Base-by-base conservation (phyloP, 1,140 invertebrate species). In the Uloborus diversus region DNA sequence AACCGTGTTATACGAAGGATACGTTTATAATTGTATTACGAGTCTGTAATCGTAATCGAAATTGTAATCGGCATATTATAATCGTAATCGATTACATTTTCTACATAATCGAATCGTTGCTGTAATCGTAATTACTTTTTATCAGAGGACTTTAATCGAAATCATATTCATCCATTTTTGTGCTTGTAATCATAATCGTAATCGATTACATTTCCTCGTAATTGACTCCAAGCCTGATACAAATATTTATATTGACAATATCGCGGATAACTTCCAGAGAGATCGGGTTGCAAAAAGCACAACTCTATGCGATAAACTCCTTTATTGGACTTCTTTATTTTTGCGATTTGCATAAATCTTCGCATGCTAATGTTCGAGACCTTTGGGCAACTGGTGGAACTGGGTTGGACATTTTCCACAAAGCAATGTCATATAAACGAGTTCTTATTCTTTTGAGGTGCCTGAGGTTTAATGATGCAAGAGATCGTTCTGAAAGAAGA, bases 291-390 rank as follows among this genome's bases (percentile, higher is more conserved):
- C 49, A 3, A 35, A 28, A 57, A 2, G 20, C 2, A 53, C 14
- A 23, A 5, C 20, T 9, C 0, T 11, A 25, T n/a, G 14, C n/a
- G 57, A 75, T 70, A 32, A n/a, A 11, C 17, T n/a, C 5, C 13
- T 30, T 62, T 14, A 4, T 61, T 49, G 37, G 70, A 23, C 30
- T 75, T 4, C 25, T 62, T 25, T 51, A 62, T 62, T 17, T 70
- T 1, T 7, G 20, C 42, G 49, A 49, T 20, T 14, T 75, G 14
- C 35, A 62, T 37, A 75, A 75, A 75, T 75, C 59, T 62, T 75
- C 70, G 11, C 7, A 23, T 5, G 25, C 53, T 4, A 30, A 25
- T 62, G 27, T 49, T 1, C 2, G 2, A 25, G 57, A 75, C 33
- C 25, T 75, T 3, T 75, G 70, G 33, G 4, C 23, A 3, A 47